Conservation (phyloP, 2,113 vertebrate species). For the Cnemophilus loriae region DNA sequence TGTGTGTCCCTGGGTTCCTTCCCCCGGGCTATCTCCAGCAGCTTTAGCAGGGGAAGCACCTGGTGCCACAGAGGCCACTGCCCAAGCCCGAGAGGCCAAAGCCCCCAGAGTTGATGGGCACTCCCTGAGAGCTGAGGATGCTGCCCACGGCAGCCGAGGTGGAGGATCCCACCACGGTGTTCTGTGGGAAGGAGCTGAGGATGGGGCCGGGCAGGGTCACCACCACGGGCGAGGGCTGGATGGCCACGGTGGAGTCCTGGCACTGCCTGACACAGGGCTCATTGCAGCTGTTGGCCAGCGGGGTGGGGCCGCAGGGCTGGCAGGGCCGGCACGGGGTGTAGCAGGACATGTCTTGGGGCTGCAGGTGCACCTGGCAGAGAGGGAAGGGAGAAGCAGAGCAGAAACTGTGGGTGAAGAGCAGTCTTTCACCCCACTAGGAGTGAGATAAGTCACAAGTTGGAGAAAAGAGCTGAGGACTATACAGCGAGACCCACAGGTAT, state of each 20-base stretch:
- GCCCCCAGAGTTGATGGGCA: neutral
- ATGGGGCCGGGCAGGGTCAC: no score
- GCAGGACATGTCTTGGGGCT: neutral
- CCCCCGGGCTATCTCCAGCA: neutral
- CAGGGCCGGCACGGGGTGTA: neutral
- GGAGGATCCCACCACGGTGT: no score
- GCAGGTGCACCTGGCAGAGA: fast-evolving
- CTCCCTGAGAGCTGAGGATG: neutral
- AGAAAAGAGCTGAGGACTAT: neutral
- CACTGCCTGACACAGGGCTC: neutral
- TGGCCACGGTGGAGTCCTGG: neutral
- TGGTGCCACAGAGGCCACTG: neutral
- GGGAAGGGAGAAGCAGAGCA: neutral
- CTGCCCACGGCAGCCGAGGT: neutral
- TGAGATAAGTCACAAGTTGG: neutral
- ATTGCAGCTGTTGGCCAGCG: neutral
- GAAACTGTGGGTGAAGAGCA: neutral
- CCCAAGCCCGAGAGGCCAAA: neutral
- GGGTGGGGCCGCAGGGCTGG: neutral
- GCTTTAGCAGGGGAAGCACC: neutral
- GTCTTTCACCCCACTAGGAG: neutral
- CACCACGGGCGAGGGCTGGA: no score
- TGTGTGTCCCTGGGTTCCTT: neutral
- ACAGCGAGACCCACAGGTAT: no score
- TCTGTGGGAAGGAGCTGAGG: no score